Evolutionary conservation across 2,797 vertebrate genomes (phyloP).

Genomic region (Leucoraja ocellata): DNA sequence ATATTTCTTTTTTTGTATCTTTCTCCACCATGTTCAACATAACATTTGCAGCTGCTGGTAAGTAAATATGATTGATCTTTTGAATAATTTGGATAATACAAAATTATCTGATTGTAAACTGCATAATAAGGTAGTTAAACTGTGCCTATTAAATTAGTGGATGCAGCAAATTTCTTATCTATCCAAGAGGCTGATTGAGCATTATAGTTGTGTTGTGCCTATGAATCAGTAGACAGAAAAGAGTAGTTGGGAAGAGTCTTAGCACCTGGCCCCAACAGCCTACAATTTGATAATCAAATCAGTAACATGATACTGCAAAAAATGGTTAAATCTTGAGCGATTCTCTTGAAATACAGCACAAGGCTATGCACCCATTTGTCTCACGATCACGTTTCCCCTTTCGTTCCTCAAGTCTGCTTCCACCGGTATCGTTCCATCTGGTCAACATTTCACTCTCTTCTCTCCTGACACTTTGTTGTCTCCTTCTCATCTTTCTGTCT

Average conservation of each 20-base stretch:
- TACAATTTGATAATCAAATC: background rate
- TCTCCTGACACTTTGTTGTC: too few relatives aligned
- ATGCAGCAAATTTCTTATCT: background rate
- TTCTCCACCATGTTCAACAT: background rate
- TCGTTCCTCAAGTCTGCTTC: too few relatives aligned
- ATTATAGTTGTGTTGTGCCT: background rate
- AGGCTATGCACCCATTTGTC: background rate
- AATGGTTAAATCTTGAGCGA: background rate
- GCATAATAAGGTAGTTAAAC: background rate
- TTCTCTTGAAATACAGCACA: conserved; percentile 2
- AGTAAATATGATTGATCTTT: background rate
- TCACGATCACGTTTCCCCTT: too few relatives aligned
- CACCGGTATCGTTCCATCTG: too few relatives aligned
- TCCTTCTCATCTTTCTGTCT: too few relatives aligned
- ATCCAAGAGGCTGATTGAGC: background rate
- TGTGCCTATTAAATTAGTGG: background rate
- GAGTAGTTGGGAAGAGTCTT: background rate
- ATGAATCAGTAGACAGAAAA: background rate
- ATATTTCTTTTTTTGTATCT: background rate
- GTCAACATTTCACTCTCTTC: too few relatives aligned
- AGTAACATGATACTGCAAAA: background rate
- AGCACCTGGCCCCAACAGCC: background rate
- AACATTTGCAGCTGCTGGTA: background rate
- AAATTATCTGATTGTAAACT: background rate
- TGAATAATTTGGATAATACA: background rate